Base-by-base conservation (phyloP, 2,888 invertebrate species). In the Nudaria mundana region DNA sequence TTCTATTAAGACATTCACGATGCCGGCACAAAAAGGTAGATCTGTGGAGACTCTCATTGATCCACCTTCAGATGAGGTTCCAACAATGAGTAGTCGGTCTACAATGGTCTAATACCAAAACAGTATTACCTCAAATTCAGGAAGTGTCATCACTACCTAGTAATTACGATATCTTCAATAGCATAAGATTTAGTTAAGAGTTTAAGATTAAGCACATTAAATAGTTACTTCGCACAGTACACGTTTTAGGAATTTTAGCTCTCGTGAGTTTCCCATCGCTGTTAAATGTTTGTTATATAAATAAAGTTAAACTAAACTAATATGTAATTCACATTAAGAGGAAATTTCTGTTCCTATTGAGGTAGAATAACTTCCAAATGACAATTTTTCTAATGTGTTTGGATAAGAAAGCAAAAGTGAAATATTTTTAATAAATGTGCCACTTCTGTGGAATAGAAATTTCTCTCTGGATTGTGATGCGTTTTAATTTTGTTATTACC, bases 301-400 rank as follows among this genome's bases (percentile, higher is more conserved):
- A 58, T 65, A 56, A 59, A 62, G 37, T 51, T 40, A 49, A 52
- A 55, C 44, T 48, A 43, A 54, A 57, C 37, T 38, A 42, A 44
- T 40, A 20, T 34, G 46, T 61, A 48, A 49, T 64, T 78, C 81
- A 83, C 81, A 70, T 56, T 63, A 63, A 76, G 88, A 86, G 88
- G 86, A 87, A 87, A 88, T 88, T 88, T 88, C 88, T 88, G 87
- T 88, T 88, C 83, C 80, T 58, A 61, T 49, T 26, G 60, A 55
- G 83, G 82, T 87, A 84, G 80, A 85, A 79, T 83, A 74, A 71
- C 72, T 67, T 68, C 63, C 63, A 60, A 53, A 42, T 51, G 56
- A 45, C 52, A 36, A 22, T 56, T 50, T 54, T 63, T 40, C 50
- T 55, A 61, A 52, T 37, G 37, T 58, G 55, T 44, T 45, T 38